Evolutionary conservation across 30 jellyfish, hydroid and myxozoan species (phyloP).

Genomic region (Catostylus mosaicus): DNA sequence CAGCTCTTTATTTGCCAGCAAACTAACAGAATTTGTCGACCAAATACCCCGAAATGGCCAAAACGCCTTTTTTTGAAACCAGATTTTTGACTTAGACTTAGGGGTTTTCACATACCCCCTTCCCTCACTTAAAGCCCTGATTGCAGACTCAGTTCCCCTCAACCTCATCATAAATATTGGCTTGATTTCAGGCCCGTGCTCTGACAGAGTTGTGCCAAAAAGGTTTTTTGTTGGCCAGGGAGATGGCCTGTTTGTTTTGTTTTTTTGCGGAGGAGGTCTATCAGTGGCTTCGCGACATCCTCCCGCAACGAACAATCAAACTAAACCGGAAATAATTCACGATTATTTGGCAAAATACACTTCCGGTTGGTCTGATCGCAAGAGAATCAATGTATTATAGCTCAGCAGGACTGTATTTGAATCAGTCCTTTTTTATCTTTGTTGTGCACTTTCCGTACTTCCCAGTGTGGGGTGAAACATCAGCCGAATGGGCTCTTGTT

Average conservation of each 20-base stretch:
- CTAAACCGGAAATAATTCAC: slow-evolving; percentile 48
- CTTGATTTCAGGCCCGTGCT: neutral
- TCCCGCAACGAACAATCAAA: slow-evolving; percentile 45
- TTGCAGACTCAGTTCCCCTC: neutral
- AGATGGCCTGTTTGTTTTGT: neutral
- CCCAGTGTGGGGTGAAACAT: neutral
- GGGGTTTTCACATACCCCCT: neutral
- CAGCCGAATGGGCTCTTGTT: neutral
- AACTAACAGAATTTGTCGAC: no score
- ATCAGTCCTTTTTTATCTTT: neutral
- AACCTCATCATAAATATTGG: neutral
- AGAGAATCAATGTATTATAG: slow-evolving; percentile 1
- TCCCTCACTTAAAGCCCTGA: neutral
- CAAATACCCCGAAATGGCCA: no score
- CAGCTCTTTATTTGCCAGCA: no score
- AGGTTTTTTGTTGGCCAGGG: neutral
- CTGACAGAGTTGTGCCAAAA: no score
- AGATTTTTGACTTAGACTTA: neutral
- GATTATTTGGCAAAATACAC: slow-evolving; percentile 44
- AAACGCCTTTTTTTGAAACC: neutral
- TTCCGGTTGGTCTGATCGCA: slow-evolving; percentile 46
- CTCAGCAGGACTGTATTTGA: neutral
- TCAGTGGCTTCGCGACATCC: neutral
- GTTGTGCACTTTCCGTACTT: neutral
- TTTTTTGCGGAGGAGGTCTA: slow-evolving; percentile 27